Conservation (phyloP, 30 jellyfish, hydroid and myxozoan species). For the Hydractinia symbiolongicarpus region DNA sequence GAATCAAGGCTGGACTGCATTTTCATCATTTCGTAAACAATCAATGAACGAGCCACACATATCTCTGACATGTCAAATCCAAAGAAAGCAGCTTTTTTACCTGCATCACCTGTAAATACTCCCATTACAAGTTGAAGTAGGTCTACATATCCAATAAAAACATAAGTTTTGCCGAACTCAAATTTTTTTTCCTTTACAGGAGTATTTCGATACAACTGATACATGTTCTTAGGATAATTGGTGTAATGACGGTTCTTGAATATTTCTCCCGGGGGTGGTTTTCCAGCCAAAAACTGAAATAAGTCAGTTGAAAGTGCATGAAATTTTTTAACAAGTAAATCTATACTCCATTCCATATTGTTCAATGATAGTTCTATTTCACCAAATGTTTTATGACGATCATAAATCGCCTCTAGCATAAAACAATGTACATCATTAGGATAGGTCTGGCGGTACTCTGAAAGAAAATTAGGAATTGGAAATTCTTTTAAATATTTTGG, state of each 20-base stretch:
- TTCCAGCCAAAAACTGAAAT: neutral
- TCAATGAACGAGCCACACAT: neutral
- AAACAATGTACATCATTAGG: too few species aligned
- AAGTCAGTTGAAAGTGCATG: neutral
- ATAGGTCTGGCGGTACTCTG: too few species aligned
- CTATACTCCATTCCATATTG: too few species aligned
- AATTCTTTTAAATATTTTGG: too few species aligned
- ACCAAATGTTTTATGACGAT: too few species aligned
- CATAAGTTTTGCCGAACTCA: neutral
- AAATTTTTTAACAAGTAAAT: neutral
- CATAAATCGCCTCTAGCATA: too few species aligned
- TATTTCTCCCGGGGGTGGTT: slow-evolving; percentile 1
- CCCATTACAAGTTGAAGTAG: slow-evolving; percentile 1
- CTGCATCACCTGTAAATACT: neutral
- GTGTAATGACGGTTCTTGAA: neutral
- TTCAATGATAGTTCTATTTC: too few species aligned
- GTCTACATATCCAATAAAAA: slow-evolving; percentile 13
- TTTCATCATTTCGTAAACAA: slow-evolving; percentile 12
- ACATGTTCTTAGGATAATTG: neutral
- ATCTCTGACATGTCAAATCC: slow-evolving; percentile 6
- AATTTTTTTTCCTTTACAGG: neutral
- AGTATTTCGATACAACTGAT: neutral
- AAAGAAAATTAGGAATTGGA: too few species aligned
- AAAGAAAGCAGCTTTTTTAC: neutral
- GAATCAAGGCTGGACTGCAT: neutral